Evolutionary conservation across 2,888 invertebrate species (phyloP).

Genomic region (Trissolcus japonicus): DNA sequence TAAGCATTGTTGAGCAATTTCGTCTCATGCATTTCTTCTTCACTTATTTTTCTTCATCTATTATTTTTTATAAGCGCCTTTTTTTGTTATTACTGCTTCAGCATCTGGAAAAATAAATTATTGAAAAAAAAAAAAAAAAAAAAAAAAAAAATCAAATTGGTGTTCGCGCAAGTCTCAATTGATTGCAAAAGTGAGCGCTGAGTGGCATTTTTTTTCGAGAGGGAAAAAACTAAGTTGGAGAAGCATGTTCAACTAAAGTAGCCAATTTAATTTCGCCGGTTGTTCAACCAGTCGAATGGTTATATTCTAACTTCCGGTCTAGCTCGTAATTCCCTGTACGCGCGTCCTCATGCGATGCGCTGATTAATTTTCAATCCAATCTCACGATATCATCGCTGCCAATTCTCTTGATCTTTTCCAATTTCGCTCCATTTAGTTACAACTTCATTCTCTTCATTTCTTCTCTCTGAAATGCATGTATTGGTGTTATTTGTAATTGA

Average conservation of each 20-base stretch:
- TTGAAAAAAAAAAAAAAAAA: no score
- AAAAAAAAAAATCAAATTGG: no score
- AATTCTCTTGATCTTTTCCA: constrained; percentile 51
- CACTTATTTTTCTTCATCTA: no score
- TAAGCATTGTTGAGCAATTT: constrained; percentile 36
- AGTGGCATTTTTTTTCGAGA: background rate
- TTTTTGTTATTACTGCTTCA: no score
- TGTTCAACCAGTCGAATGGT: constrained; percentile 51
- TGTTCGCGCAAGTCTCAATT: no score
- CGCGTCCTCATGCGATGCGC: constrained; percentile 35
- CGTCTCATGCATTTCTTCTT: constrained; percentile 1
- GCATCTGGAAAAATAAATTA: no score
- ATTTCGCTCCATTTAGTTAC: constrained; percentile 45
- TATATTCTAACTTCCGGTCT: constrained; percentile 48
- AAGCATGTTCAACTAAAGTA: constrained; percentile 38
- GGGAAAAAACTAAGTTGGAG: constrained; percentile 17
- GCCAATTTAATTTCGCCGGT: constrained; percentile 49
- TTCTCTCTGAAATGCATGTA: no score
- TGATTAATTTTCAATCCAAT: constrained; percentile 57
- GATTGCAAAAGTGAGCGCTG: no score
- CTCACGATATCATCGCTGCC: constrained; percentile 38
- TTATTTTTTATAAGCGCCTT: no score
- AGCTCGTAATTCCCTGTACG: constrained; percentile 37
- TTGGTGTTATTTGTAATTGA: no score
- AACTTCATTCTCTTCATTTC: constrained; percentile 22